phyloP scores from a whole-genome alignment of 2,113 vertebrate species.

The Tupaia tana region DNA sequence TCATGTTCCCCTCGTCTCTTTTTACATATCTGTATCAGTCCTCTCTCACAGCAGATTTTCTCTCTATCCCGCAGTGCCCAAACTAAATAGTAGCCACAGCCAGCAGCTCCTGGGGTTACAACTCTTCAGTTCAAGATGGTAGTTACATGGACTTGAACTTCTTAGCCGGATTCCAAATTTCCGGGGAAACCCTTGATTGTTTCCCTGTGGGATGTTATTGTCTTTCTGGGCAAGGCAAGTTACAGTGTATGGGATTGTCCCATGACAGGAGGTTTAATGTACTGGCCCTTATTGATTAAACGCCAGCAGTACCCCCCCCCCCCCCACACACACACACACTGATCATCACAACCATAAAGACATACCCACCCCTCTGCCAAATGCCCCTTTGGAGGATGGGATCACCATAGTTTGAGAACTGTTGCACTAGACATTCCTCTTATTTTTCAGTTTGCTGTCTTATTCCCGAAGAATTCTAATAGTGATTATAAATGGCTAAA shows the following conservation, averaged over 20 bases:
- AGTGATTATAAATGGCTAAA: not conserved
- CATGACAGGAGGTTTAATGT: not conserved
- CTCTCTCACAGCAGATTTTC: not conserved
- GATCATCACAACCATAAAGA: not conserved
- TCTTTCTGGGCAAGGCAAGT: not conserved
- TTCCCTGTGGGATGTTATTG: not conserved
- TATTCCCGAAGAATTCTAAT: not conserved
- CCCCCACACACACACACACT: not conserved
- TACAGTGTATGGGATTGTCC: not conserved
- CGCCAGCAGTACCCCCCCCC: not conserved
- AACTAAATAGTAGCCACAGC: not conserved
- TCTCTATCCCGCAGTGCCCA: not conserved
- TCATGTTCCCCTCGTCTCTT: not conserved
- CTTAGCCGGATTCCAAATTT: not conserved
- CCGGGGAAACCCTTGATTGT: not conserved
- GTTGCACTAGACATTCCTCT: not conserved
- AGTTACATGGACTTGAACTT: not conserved
- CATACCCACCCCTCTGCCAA: not conserved
- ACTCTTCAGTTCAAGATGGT: not conserved
- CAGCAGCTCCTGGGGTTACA: not conserved
- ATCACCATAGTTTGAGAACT: not conserved
- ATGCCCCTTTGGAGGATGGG: not conserved
- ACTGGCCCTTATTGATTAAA: not conserved
- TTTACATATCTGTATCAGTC: not conserved
- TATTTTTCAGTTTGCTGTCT: not conserved